Percentiles rank a stretch among this genome's conserved stretches.
Conservation (phyloP, 2,797 vertebrate species). For the Selene dorsalis region DNA sequence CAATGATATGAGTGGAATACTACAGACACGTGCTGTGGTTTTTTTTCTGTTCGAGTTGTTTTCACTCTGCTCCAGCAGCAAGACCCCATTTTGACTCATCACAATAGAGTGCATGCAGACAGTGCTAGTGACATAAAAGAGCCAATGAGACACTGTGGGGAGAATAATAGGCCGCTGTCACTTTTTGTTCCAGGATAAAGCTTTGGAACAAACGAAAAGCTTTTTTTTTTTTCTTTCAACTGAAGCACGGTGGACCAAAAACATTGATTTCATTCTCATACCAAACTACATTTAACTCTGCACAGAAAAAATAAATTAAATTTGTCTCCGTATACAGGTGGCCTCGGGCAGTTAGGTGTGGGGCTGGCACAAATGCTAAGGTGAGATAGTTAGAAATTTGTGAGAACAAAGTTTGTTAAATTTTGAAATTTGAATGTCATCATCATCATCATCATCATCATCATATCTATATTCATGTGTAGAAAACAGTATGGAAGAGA, state of each 20-base stretch:
- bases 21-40: conserved; percentile 23
- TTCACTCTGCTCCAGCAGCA: conserved; percentile 55
- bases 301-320: not conserved
- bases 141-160: conserved; percentile 36
- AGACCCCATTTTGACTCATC: conserved; percentile 66
- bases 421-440: conserved; percentile 15
- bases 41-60: conserved; percentile 63
- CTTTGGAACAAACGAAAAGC: conserved; percentile 64
- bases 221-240: conserved; percentile 31
- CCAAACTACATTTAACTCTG: conserved; percentile 7
- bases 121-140: conserved; percentile 70
- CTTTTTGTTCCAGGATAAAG: conserved; percentile 76
- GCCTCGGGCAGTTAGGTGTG: conserved; percentile 85
- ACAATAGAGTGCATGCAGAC: conserved; percentile 79
- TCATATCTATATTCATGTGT: conserved; percentile 22
- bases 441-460: not conserved
- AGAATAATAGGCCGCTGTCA: conserved; percentile 71
- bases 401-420: not conserved
- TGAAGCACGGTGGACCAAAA: conserved; percentile 35
- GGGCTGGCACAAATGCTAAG: conserved; percentile 84
- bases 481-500: conserved; percentile 84
- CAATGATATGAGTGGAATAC: conserved; percentile 15
- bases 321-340: conserved; percentile 75
- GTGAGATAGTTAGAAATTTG: conserved; percentile 67
- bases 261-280: conserved; percentile 40